Evolutionary conservation across 2,888 invertebrate genomes (phyloP), one percentile per base, ranked within the genome.

Genomic region (Trissolcus brochymenae): DNA sequence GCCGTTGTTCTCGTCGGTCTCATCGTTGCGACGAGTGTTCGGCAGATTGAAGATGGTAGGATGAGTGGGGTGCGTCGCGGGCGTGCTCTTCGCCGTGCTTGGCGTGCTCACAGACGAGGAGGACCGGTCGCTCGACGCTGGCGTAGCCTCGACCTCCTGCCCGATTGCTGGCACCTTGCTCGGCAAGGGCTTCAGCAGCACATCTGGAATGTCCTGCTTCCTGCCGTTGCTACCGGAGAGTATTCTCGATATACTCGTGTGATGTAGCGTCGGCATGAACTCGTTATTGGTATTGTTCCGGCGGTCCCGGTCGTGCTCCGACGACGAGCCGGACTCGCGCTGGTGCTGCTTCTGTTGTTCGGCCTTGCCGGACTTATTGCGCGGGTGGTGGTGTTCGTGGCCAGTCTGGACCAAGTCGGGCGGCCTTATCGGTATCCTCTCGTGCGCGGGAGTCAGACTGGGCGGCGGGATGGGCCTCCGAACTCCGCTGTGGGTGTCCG

Each of bases 161-260:
- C 14, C 62, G 4, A 35, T 68, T 3, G 35, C 64, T 4, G 66
- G 57, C 6, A 9, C 57, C 80, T 89, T 86, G 62, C 88, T 88
- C 0, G 87, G 83, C 64, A 89, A 65, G 0, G 90, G 88, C 49
- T 90, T 91, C 21, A 95, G 89, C 0, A 95, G 89, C 51, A 95
- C 94, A 79, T 95, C 95, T 0, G 95, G 94, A 64, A 95, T 94
- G 82, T 95, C 94, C 80, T 95, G 94, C 82, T 95, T 95, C 35
- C 95, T 91, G 0, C 96, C 96, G 86, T 95, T 96, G 60, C 95
- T 95, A 0, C 96, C 96, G 59, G 95, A 95, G 21, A 96, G 90
- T 84, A 96, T 96, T 66, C 96, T 91, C 2, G 95, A 94, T 81
- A 96, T 96, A 80, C 95, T 94, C 2, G 96, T 95, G 83, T 95